A percentile compares a stretch with the other conserved stretches of the same genome.
These are phyloP conservation scores for Bactericera cockerelli DNA, from an alignment of 1,140 invertebrate species.

Conservation along the genomic window DNA sequence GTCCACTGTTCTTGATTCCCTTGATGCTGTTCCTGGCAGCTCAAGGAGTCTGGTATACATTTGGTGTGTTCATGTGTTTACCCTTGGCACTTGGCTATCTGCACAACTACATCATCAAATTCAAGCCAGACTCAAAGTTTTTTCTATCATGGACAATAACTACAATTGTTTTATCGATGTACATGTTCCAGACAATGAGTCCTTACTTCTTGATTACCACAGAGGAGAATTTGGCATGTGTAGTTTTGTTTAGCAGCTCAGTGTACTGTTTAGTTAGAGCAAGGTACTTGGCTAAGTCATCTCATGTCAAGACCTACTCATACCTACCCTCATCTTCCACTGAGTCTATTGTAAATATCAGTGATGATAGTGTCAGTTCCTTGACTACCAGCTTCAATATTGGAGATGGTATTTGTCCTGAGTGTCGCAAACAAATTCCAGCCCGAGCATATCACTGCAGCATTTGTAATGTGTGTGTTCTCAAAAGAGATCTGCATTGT, in stretches of 20 bases:
- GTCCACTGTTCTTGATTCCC: constrained; percentile 47
- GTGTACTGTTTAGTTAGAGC: constrained; percentile 27
- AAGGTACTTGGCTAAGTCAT: constrained; percentile 30
- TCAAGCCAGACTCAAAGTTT: constrained; percentile 44
- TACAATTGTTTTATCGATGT: constrained; percentile 41
- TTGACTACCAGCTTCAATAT: constrained; percentile 12
- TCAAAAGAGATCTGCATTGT: constrained; percentile 34
- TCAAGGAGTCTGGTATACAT: constrained; percentile 38
- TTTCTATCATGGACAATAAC: constrained; percentile 49
- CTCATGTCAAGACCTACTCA: constrained; percentile 28
- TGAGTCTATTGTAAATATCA: constrained; percentile 10
- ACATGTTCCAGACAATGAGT: constrained; percentile 46
- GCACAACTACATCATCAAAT: constrained; percentile 39
- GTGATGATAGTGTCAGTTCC: constrained; percentile 7
- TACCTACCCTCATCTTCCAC: constrained; percentile 17
- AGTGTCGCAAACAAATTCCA: constrained; percentile 22
- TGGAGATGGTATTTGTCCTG: constrained; percentile 19
- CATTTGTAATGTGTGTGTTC: constrained; percentile 31
- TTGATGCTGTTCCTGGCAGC: constrained; percentile 39
- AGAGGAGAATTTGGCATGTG: constrained; percentile 45
- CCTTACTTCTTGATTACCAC: constrained; percentile 46
- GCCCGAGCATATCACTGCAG: constrained; percentile 26
- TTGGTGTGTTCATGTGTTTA: constrained; percentile 40
- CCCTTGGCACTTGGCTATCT: constrained; percentile 42
- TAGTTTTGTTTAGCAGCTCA: constrained; percentile 34